phyloP scores from a whole-genome alignment of 2,797 vertebrate genomes.

The Vireo griseus region DNA sequence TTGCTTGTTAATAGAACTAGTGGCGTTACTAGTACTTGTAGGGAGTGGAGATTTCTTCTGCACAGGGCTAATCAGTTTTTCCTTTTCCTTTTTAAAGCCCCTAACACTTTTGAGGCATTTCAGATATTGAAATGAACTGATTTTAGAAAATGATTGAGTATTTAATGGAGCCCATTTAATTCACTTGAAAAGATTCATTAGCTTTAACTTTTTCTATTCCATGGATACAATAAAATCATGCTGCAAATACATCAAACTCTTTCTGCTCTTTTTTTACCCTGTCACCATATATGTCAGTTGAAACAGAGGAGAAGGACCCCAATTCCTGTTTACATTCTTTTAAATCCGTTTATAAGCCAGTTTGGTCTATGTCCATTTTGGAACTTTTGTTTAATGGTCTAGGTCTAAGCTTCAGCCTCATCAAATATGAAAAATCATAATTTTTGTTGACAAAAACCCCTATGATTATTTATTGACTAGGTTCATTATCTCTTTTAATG shows the following conservation, averaged over 20 bases:
- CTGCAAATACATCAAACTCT: neutral
- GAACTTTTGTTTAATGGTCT: neutral
- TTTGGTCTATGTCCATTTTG: neutral
- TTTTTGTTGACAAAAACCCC: neutral
- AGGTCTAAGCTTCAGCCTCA: neutral
- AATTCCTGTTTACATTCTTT: neutral
- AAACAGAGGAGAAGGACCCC: neutral
- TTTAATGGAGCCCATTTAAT: slow-evolving; percentile 5
- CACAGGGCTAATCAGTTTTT: neutral
- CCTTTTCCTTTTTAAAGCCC: neutral
- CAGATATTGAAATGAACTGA: neutral
- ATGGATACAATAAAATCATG: neutral
- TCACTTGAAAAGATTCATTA: neutral
- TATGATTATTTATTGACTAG: neutral
- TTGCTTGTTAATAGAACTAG: neutral
- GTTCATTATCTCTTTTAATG: slow-evolving; percentile 50
- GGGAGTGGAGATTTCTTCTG: neutral
- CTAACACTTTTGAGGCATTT: neutral
- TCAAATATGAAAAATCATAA: neutral
- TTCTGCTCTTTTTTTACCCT: neutral
- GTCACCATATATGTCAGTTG: neutral
- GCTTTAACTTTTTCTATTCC: neutral
- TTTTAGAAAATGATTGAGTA: slow-evolving; percentile 1
- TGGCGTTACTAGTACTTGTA: neutral
- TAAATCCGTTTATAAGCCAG: neutral